Conservation (phyloP, 2,888 invertebrate species). For the Oasisia sp. region DNA sequence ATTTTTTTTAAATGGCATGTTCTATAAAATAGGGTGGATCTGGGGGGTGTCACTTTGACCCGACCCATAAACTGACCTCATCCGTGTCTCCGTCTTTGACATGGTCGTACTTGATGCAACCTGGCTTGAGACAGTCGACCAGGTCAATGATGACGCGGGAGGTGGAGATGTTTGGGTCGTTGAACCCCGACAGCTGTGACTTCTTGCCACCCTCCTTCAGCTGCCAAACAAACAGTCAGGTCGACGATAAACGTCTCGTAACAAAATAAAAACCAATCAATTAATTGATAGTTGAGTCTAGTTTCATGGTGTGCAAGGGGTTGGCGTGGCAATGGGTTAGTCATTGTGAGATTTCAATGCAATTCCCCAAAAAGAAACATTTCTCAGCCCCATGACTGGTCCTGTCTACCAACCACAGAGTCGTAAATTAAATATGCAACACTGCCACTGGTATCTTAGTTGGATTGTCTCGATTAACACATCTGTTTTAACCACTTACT, state of each 20-base stretch:
- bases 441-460: no score
- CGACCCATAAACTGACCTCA: conserved; percentile 73
- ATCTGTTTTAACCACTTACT: no score
- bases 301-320: not conserved
- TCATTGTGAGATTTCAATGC: no score
- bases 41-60: not conserved
- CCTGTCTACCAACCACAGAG: no score
- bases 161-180: conserved; percentile 89
- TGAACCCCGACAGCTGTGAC: conserved; percentile 68
- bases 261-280: not conserved
- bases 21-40: no score
- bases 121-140: conserved; percentile 96
- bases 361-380: no score
- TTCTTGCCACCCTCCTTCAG: conserved; percentile 64
- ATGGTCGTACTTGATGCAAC: conserved; percentile 91
- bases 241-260: not conserved
- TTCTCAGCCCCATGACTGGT: no score
- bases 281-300: not conserved
- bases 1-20: no score
- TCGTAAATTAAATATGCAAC: no score
- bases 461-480: no score
- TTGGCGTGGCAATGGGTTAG: no score
- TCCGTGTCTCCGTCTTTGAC: conserved; percentile 82
- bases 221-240: conserved; percentile 41
- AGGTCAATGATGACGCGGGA: conserved; percentile 94